Conservation (phyloP, 64 coral and sea anemone species). For the Catalaphyllia jardinei region DNA sequence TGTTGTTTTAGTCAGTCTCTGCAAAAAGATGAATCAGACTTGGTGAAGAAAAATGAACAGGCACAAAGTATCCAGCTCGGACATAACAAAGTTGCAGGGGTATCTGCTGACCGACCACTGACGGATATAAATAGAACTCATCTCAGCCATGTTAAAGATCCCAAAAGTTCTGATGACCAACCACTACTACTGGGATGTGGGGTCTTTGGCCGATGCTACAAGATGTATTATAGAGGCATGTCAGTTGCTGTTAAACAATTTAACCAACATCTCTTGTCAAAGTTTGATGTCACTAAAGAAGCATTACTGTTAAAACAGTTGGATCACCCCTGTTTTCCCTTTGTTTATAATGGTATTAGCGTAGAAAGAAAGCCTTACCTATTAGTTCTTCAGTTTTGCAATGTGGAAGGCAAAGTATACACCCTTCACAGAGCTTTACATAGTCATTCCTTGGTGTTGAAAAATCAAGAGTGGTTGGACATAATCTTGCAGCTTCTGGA, state of each 20-base stretch:
- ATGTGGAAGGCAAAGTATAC: too few relatives aligned
- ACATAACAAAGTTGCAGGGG: neutral
- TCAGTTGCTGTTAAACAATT: constrained; percentile 19
- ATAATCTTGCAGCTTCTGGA: too few relatives aligned
- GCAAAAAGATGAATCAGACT: neutral
- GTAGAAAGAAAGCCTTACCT: too few relatives aligned
- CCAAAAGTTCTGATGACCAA: constrained; percentile 1
- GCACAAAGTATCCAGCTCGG: neutral
- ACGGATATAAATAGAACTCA: constrained; percentile 1
- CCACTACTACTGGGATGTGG: constrained; percentile 11
- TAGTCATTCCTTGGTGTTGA: too few relatives aligned
- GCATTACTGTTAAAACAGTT: constrained; percentile 13
- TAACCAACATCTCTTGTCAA: neutral
- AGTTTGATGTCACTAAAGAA: constrained; percentile 14
- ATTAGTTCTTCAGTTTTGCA: too few relatives aligned
- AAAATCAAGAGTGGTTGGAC: too few relatives aligned
- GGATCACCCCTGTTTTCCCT: constrained; percentile 1
- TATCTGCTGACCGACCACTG: neutral
- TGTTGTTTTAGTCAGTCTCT: constrained; percentile 5
- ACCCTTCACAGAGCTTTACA: too few relatives aligned
- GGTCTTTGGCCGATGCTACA: neutral
- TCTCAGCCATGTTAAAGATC: constrained; percentile 18
- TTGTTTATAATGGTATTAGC: neutral
- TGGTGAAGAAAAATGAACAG: neutral
- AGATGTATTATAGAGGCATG: constrained; percentile 19